These are phyloP conservation scores for Pristionchus arcanus DNA, from an alignment of 2,888 invertebrate genomes.

Conservation along the genomic window DNA sequence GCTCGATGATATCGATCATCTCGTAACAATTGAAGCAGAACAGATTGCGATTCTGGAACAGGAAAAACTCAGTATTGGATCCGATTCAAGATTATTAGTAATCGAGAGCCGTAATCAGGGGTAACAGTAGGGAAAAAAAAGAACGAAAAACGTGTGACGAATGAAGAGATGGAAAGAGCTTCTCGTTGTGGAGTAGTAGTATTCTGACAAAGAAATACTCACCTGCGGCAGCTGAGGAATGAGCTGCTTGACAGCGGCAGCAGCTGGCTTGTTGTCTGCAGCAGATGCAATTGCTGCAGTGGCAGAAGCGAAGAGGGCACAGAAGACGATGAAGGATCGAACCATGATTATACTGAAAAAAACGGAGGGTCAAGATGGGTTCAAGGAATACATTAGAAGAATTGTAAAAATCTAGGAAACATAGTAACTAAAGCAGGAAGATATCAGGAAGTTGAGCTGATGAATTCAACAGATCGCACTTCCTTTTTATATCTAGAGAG, in stretches of 20 bases:
- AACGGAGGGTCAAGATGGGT: no score
- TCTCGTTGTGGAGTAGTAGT: no score
- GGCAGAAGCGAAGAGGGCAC: neutral
- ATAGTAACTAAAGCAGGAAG: neutral
- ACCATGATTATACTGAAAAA: neutral
- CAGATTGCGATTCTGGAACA: neutral
- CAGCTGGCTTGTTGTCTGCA: neutral
- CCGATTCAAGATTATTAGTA: neutral
- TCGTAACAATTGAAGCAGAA: neutral
- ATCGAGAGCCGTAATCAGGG: no score
- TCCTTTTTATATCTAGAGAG: neutral
- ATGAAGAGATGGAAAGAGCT: neutral
- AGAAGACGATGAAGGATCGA: neutral
- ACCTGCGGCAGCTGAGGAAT: neutral
- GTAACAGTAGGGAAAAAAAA: neutral
- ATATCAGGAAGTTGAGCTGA: neutral
- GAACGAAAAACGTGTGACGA: neutral
- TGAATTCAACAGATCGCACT: neutral
- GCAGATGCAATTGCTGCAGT: neutral
- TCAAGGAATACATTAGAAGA: neutral
- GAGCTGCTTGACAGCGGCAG: neutral
- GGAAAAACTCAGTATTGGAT: neutral
- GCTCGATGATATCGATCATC: neutral
- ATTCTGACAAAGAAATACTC: neutral
- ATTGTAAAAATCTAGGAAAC: neutral